Evolutionary conservation across 2,888 invertebrate genomes (phyloP), one percentile per base, ranked within the genome.

Genomic region (Chymomyza fuscimana): DNA sequence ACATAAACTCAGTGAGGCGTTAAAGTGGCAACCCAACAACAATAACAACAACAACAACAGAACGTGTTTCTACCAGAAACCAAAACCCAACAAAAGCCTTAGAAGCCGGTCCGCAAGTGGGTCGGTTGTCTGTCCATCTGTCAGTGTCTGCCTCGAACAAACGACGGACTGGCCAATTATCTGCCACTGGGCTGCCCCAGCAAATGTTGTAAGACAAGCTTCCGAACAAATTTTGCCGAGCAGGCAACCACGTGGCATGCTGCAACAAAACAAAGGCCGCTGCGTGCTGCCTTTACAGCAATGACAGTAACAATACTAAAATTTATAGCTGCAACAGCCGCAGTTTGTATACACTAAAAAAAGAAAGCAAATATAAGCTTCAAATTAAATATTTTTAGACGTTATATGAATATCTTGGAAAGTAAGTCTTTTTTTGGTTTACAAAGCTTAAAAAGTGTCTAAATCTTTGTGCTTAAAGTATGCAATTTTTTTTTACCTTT

Each of bases 351-450:
- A 46, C 40, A 70, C 69, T 67, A 70, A 72, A 77, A 80, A 76
- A 74, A 77, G 80, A 74, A 80, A 74, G 80, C 50, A 56, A 70
- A 67, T 3, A 7, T 7, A 9, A 7, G 7, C 7, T 32, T 7
- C 0, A 7, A 9, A 9, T 32, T 4, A 32, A 32, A 32, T 25
- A 25, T 25, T 25, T 25, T 25, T 25, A 25, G 25, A 25, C 4
- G 25, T 25, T 25, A 25, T 25, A 4, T 25, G 2, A 25, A 25
- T 19, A 19, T 1, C 19, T 19, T n/a, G n/a, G n/a, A n/a, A n/a
- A 19, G 19, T 19, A 19, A 19, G 19, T 19, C 2, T 19, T 1
- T 19, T 19, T 19, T 19, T n/a, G n/a, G n/a, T n/a, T n/a, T n/a
- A n/a, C n/a, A n/a, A 1, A 22, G 22, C 22, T 22, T 22, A 22